Conservation (phyloP, 2,888 invertebrate genomes). For the Hyposoter didymator region DNA sequence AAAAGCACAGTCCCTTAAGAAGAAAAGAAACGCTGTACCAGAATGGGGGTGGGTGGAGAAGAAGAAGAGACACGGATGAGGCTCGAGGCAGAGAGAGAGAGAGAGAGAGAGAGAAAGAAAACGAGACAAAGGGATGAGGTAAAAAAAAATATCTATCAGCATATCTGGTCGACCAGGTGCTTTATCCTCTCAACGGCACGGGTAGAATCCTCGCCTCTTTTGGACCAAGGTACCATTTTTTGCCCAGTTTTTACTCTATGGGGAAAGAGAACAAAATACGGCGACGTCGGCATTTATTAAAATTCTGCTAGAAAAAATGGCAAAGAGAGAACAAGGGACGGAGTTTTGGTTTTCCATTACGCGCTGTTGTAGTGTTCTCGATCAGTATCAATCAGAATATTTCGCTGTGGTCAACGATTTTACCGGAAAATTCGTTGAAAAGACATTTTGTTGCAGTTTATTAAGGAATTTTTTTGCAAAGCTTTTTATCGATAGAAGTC, state of each 20-base stretch:
- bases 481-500: too few relatives aligned
- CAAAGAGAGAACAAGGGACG: neutral
- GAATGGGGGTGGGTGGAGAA: neutral
- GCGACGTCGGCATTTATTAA: conserved; percentile 46
- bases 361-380: neutral
- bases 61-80: conserved; percentile 42
- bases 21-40: conserved; percentile 42
- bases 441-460: neutral
- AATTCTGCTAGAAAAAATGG: conserved; percentile 14
- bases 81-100: conserved; percentile 16
- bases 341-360: conserved; percentile 21
- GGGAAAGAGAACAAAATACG: conserved; percentile 15
- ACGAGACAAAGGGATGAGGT: conserved; percentile 41
- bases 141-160: conserved; percentile 59
- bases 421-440: neutral
- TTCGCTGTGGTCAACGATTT: neutral
- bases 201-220: conserved; percentile 44
- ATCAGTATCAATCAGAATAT: neutral
- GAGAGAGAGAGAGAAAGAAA: conserved; percentile 15
- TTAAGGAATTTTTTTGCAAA: too few relatives aligned
- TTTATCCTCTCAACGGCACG: conserved; percentile 62
- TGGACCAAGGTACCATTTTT: conserved; percentile 40
- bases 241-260: conserved; percentile 28
- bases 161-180: conserved; percentile 47
- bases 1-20: conserved; percentile 63